A percentile compares a stretch with the other conserved stretches of the same genome.
These are phyloP conservation scores for Agrochola litura DNA, from an alignment of 2,888 invertebrate species.

Conservation along the genomic window DNA sequence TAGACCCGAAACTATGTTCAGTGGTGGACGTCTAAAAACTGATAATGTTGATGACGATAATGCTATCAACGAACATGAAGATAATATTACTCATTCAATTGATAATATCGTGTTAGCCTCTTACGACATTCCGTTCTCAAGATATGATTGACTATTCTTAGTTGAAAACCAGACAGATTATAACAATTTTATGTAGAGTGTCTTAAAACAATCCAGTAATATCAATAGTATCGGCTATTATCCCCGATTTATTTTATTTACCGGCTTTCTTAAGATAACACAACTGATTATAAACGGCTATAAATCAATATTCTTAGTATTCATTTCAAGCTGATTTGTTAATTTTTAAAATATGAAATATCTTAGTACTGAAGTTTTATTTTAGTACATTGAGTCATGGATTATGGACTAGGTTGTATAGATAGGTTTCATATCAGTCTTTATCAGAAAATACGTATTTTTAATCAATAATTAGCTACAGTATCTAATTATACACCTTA, in stretches of 20 bases:
- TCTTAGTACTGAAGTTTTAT: background rate
- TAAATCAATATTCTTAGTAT: conserved; percentile 35
- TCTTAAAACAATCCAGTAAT: conserved; percentile 11
- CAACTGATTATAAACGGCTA: conserved; percentile 21
- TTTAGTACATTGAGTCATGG: background rate
- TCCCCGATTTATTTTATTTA: conserved; percentile 50
- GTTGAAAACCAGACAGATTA: conserved; percentile 12
- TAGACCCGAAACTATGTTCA: background rate
- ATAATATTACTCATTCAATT: conserved; percentile 44
- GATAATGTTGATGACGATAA: conserved; percentile 35
- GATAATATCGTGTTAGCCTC: conserved; percentile 38
- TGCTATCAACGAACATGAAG: conserved; percentile 34
- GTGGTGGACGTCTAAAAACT: conserved; percentile 27
- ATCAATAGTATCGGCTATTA: conserved; percentile 45
- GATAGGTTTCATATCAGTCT: background rate
- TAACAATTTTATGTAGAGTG: conserved; percentile 27
- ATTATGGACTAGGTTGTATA: background rate
- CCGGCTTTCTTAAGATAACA: conserved; percentile 34
- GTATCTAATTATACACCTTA: conserved; percentile 8
- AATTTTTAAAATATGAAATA: background rate
- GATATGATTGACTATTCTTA: conserved; percentile 20
- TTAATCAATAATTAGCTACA: conserved; percentile 12
- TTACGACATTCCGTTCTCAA: conserved; percentile 35
- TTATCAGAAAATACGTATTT: conserved; percentile 7
- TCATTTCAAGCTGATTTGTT: conserved; percentile 16